phyloP scores from a whole-genome alignment of 1,140 invertebrate species.

The Maconellicoccus hirsutus region DNA sequence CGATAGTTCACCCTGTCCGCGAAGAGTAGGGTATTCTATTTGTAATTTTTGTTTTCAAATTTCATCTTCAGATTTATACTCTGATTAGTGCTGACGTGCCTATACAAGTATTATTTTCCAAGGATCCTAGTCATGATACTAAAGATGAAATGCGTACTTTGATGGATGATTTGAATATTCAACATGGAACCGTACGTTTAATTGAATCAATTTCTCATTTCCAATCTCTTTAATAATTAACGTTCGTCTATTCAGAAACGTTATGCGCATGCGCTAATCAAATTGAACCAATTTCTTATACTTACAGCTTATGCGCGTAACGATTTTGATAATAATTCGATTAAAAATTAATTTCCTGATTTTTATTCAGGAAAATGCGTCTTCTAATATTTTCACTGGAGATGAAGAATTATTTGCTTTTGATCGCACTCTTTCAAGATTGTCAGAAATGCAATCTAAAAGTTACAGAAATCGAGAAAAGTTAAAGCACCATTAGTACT shows the following conservation, averaged over 20 bases:
- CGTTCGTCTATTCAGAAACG: neutral
- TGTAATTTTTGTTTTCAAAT: neutral
- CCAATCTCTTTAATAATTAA: neutral
- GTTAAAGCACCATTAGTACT: constrained; percentile 11
- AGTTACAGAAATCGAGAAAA: constrained; percentile 70
- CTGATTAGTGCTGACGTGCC: constrained; percentile 67
- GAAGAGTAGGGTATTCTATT: no score
- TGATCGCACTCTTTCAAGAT: constrained; percentile 79
- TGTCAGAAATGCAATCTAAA: constrained; percentile 89
- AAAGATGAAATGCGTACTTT: neutral
- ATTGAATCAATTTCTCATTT: neutral
- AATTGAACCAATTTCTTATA: neutral
- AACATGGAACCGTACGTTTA: neutral
- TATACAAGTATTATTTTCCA: constrained; percentile 60
- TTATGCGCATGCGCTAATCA: neutral
- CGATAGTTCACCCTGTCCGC: no score
- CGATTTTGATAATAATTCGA: no score
- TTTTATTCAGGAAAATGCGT: constrained; percentile 51
- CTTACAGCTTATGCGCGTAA: neutral
- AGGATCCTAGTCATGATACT: constrained; percentile 22
- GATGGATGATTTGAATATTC: constrained; percentile 18
- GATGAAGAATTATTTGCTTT: constrained; percentile 97
- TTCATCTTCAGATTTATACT: constrained; percentile 47
- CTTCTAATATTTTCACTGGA: constrained; percentile 85
- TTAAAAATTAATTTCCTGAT: no score